Evolutionary conservation across 2,113 vertebrate species (phyloP).

Genomic region (Entelurus aequoreus): DNA sequence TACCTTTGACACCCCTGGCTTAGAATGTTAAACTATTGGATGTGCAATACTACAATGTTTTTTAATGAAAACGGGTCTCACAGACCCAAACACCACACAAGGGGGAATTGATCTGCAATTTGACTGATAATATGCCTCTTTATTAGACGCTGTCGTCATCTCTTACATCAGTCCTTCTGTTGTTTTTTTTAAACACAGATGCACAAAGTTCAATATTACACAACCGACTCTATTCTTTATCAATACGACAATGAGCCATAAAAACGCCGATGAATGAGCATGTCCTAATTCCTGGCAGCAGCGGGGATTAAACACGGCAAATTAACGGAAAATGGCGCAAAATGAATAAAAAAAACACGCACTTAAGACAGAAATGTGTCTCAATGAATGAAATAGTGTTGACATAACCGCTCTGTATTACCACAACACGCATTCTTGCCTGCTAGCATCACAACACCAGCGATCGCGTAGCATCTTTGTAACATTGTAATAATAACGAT

Average conservation of each 20-base stretch:
- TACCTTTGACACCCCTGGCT: too few relatives aligned
- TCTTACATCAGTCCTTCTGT: neutral
- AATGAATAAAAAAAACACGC: neutral
- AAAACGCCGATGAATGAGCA: neutral
- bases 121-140: neutral
- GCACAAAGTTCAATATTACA: conserved; percentile 43
- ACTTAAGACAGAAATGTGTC: neutral
- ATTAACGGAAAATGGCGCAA: neutral
- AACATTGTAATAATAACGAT: too few relatives aligned
- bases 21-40: too few relatives aligned
- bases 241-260: neutral
- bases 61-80: too few relatives aligned
- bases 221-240: conserved; percentile 1
- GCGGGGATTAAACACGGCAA: neutral
- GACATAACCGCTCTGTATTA: neutral
- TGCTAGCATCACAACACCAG: neutral
- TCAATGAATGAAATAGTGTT: neutral
- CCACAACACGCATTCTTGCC: conserved; percentile 10
- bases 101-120: neutral
- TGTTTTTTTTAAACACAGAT: neutral
- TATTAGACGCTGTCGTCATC: neutral
- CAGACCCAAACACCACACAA: too few relatives aligned
- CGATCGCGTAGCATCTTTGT: neutral
- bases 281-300: neutral
- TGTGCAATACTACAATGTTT: too few relatives aligned